Evolutionary conservation across 1,140 invertebrate species (phyloP).

Genomic region (Brachystomella parvula): DNA sequence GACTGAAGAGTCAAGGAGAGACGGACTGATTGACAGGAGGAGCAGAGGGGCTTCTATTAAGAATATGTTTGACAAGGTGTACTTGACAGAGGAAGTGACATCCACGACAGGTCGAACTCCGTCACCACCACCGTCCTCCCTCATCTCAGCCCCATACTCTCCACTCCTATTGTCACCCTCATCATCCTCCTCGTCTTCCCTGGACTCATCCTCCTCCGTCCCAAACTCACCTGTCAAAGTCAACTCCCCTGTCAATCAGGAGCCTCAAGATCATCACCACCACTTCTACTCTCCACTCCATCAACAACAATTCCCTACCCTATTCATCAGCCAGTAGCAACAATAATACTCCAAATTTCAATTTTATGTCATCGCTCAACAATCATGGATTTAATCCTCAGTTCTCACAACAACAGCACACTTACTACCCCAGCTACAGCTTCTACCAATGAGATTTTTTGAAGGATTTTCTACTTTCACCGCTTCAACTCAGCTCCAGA

Average conservation of each 20-base stretch:
- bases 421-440: neutral
- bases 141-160: neutral
- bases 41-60: neutral
- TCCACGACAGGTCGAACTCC: constrained; percentile 7
- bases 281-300: neutral
- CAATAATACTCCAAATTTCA: neutral
- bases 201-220: neutral
- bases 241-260: neutral
- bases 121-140: neutral
- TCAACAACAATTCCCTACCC: neutral
- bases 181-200: constrained; percentile 4
- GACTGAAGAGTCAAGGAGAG: neutral
- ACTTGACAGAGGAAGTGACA: constrained; percentile 14
- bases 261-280: neutral
- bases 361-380: constrained; percentile 2
- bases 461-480: too few relatives aligned
- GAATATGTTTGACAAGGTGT: neutral
- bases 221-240: neutral
- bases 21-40: constrained; percentile 5
- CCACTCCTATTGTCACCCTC: constrained; percentile 11
- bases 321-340: neutral
- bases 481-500: too few relatives aligned
- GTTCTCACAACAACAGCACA: neutral
- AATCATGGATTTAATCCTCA: constrained; percentile 1
- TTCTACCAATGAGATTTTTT: constrained; percentile 5